Evolutionary conservation across 2,888 invertebrate species (phyloP), one percentile per base, ranked within the genome.

Genomic region (Nymphalis c-album): DNA sequence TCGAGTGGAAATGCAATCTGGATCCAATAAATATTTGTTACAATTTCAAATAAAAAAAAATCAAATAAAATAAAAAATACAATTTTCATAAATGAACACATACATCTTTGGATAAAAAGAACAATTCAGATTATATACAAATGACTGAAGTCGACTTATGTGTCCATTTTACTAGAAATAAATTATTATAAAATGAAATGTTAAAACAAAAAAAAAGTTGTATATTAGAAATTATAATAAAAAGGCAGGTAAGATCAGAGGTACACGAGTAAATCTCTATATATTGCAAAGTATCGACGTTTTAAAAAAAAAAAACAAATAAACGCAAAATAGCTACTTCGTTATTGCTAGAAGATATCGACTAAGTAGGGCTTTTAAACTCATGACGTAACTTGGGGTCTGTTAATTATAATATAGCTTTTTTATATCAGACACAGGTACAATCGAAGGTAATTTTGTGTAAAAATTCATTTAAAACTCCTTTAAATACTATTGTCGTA

Each of bases 71-170:
- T 81, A 82, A 31, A 53, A 79, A 80, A 77, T 76, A 79, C 76
- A 82, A 82, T 82, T 57, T 78, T 75, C 81, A 80, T 80, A 86
- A 86, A 88, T 89, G 91, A 92, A 92, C 91, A 92, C 91, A 90
- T 86, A 82, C 81, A 78, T 91, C 91, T 92, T 91, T 92, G 91
- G 91, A 85, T 81, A 82, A 79, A 84, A 85, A 77, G 75, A 83
- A 85, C 75, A 83, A 84, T 84, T 85, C 82, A 75, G 81, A 76
- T 76, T 80, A 86, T 85, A 77, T 82, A 87, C 84, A 85, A 63
- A 59, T 51, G 55, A 67, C 48, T 35, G 63, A 70, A 35, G 47
- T 57, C 72, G 60, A 69, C 73, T 68, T 74, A 79, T 82, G 85
- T 85, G 84, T 82, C 77, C 85, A 84, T 81, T 80, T 76, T 70